phyloP scores from a whole-genome alignment of 2,113 vertebrate genomes.

The Prolemur simus region DNA sequence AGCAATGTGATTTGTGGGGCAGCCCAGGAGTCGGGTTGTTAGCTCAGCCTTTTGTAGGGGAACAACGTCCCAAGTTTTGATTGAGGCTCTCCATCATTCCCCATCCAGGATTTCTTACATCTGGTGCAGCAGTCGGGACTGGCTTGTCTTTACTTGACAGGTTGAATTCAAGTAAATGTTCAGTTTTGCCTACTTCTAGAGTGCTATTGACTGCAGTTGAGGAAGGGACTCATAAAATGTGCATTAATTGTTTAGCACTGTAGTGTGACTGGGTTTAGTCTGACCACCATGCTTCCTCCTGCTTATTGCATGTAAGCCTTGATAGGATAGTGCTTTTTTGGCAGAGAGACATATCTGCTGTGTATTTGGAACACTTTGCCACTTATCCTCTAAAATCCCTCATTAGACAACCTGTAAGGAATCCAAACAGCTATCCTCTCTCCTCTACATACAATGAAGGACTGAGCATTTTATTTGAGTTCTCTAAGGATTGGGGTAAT shows the following conservation, averaged over 20 bases:
- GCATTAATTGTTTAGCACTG: neutral
- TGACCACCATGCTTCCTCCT: constrained; percentile 42
- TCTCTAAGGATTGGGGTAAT: neutral
- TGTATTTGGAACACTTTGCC: constrained; percentile 28
- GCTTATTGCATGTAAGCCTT: constrained; percentile 49
- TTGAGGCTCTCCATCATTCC: neutral
- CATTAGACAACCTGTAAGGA: neutral
- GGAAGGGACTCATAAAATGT: constrained; percentile 39
- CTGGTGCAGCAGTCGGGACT: constrained; percentile 16
- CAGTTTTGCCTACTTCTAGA: neutral
- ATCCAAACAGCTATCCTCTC: neutral
- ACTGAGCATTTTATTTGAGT: neutral
- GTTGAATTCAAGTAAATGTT: constrained; percentile 1
- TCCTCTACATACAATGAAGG: neutral
- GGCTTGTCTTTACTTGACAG: constrained; percentile 67
- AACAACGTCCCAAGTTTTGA: neutral
- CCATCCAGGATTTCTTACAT: constrained; percentile 34
- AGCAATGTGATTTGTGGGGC: neutral
- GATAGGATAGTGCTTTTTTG: neutral
- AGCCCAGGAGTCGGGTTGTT: neutral
- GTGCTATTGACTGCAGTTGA: neutral
- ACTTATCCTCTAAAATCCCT: constrained; percentile 54
- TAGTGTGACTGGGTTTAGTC: neutral
- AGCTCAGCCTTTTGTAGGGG: constrained; percentile 18
- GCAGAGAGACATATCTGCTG: constrained; percentile 69